Evolutionary conservation across 2,797 vertebrate genomes (phyloP), one percentile per base, ranked within the genome.

Genomic region (Anas bahamensis): DNA sequence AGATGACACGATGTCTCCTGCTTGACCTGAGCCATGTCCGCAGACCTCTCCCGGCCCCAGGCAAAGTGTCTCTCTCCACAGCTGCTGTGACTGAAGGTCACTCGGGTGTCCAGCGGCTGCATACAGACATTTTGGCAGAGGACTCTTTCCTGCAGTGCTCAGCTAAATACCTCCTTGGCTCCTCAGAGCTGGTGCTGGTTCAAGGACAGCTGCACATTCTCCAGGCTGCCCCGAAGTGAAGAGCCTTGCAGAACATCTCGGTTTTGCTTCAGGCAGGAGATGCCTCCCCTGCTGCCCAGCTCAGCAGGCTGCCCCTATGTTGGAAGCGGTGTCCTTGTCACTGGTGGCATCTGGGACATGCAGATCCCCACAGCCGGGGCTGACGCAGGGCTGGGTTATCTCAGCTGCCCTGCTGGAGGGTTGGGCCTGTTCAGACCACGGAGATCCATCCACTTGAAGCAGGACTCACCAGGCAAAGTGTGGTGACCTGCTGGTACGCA

Each of bases 281-380:
- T 46, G 21, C 21, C 23, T 76, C 26, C 18, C 18, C 11, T 1
- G 1, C 71, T 35, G 55, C 83, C 29, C 29, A 86, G 74, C 7
- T 2, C 4, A 24, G 57, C 1, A 2, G 24, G 44, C 13, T 55
- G 17, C 73, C 14, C 10, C 13, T 65, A 9, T 42, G 42, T 64
- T 53, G 37, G 26, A 63, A 81, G 14, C 4, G 0, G 12, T 33
- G 70, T 77, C 80, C 88, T 52, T 70, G 86, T 52, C 63, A 31
- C n/a, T 0, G 0, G 29, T 39, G 68, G 9, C 77, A 16, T 0
- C 19, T 31, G 59, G 31, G 52, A 18, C 9, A 5, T 2, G 22
- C 28, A 64, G n/a, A 35, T n/a, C 4, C 28, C 24, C 13, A 1
- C 2, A 28, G 42, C 37, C 7, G 5, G 69, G 14, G 37, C 63